Evolutionary conservation across 2,113 vertebrate genomes (phyloP), one percentile per base, ranked within the genome.

Genomic region (Alouatta palliata): DNA sequence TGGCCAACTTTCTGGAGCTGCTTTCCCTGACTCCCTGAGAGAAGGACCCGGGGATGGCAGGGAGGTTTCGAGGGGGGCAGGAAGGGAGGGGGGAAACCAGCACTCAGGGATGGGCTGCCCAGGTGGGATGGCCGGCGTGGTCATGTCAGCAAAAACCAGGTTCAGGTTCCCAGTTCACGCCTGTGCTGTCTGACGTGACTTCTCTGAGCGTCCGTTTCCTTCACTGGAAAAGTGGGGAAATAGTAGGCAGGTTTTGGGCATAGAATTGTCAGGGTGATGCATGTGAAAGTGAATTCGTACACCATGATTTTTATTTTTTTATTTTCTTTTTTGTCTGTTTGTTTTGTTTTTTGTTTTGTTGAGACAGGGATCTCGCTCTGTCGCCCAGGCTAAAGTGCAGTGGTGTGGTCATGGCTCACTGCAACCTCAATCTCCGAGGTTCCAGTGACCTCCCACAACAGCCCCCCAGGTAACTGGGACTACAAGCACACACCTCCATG

Each of bases 51-150:
- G 4, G 37, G 66, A 71, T 52, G 49, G 12, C 80, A 6, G 32
- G 40, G 40, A 79, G 35, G 30, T 14, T 4, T 32, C 13, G 20
- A 5, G 10, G 8, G 23, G 32, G 5, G 3, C 3, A 0, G 8
- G 43, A 40, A 16, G 25, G 75, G n/a, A 75, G 37, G 37, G n/a
- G 30, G 27, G 30, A 40, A 73, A 32, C 35, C 30, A 10, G 40
- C 5, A 23, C 20, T 13, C 56, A 43, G 52, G 66, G 43, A 27
- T 56, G 47, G 54, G 56, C n/a, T 27, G 45, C 54, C 3, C 25
- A 8, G 25, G 17, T 10, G 2, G 47, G 45, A 37, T 37, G 14
- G 16, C 45, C 17, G 8, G 23, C 4, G 3, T 9, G 40, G 25
- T 40, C 30, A 0, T 23, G 61, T 54, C 88, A 20, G 64, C 25